Percentiles rank a stretch among this genome's conserved stretches.
phyloP scores from a whole-genome alignment of 2,888 invertebrate genomes.

The Aphodius granarius region DNA sequence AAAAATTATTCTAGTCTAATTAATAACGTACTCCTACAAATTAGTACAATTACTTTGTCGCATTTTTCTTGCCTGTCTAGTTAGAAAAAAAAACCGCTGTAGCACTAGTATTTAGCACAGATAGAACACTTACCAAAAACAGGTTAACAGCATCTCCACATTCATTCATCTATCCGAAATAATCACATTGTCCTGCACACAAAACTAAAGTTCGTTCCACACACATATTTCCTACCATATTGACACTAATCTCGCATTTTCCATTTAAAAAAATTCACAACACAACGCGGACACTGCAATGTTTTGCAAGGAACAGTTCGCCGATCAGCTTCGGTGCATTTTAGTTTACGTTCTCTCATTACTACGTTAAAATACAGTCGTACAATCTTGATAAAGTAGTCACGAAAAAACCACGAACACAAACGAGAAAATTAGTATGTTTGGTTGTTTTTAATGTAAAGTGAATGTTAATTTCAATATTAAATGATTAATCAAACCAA shows the following conservation, averaged over 20 bases:
- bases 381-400: background rate
- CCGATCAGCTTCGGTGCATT: constrained; percentile 20
- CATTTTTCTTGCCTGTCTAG: background rate
- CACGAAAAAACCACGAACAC: background rate
- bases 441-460: too few species aligned
- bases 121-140: constrained; percentile 12
- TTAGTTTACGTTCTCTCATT: constrained; percentile 24
- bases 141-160: constrained; percentile 25
- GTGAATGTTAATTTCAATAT: background rate
- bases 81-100: background rate
- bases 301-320: constrained; percentile 6
- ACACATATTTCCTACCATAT: background rate
- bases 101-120: background rate
- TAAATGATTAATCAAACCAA: background rate
- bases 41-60: background rate
- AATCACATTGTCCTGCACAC: background rate
- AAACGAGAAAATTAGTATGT: background rate
- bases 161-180: background rate
- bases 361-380: constrained; percentile 17
- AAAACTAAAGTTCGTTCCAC: background rate
- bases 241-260: background rate
- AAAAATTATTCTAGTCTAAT: background rate
- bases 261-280: background rate
- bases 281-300: background rate
- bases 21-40: background rate